Conservation (phyloP, 2,113 vertebrate species). For the Argyrosomus japonicus region DNA sequence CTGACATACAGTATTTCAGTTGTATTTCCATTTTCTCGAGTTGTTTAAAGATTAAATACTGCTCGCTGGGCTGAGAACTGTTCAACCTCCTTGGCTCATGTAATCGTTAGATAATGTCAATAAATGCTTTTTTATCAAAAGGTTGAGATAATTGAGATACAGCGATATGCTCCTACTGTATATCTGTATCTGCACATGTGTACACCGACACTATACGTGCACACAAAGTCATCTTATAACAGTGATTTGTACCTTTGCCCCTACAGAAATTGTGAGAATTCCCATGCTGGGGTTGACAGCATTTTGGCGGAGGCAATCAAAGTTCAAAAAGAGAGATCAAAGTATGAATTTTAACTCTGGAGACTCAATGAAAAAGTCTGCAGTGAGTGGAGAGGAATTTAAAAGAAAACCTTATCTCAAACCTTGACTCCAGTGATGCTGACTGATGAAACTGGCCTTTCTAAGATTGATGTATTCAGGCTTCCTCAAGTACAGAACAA, state of each 20-base stretch:
- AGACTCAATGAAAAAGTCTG: slow-evolving; percentile 29
- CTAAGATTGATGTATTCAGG: neutral
- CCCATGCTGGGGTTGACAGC: neutral
- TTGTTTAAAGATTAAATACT: neutral
- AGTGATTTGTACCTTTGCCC: slow-evolving; percentile 6
- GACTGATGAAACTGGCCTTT: slow-evolving; percentile 39
- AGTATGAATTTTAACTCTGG: slow-evolving; percentile 40
- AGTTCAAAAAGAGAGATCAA: slow-evolving; percentile 53
- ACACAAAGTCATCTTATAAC: neutral
- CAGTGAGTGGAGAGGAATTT: slow-evolving; percentile 16
- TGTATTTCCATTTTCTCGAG: too few species aligned
- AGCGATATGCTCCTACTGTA: neutral
- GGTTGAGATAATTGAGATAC: neutral
- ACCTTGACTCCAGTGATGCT: slow-evolving; percentile 25
- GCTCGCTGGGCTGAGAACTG: neutral
- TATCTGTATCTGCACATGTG: neutral
- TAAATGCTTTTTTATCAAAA: slow-evolving; percentile 14
- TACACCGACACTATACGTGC: neutral
- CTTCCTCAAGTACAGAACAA: neutral
- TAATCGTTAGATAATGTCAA: slow-evolving; percentile 17
- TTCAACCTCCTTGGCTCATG: slow-evolving; percentile 2
- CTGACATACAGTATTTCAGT: too few species aligned
- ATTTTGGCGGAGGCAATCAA: slow-evolving; percentile 33
- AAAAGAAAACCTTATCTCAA: slow-evolving; percentile 31
- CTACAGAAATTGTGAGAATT: slow-evolving; percentile 3